Evolutionary conservation across 2,113 vertebrate genomes (phyloP), one percentile per base, ranked within the genome.

Genomic region (Sinocyclocheilus anophthalmus): DNA sequence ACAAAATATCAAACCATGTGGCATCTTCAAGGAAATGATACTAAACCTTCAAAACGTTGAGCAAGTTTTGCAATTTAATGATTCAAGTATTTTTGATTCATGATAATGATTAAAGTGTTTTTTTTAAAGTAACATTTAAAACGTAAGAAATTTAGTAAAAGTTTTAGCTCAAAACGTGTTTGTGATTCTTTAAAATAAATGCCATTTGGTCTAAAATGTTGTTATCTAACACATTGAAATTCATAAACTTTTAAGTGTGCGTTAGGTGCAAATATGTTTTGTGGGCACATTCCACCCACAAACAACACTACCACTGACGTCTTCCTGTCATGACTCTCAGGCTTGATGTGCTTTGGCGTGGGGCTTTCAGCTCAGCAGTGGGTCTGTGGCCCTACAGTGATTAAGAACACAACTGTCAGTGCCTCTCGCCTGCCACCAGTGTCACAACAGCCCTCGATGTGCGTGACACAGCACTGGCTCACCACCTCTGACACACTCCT

Each of bases 321-420:
- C n/a, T 30, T 67, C n/a, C 79, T 48, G 61, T 20, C 30, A 2
- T 16, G 79, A 67, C 39, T 81, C 37, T 39, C 12, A 9, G 59
- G 13, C 37, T 81, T 26, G 77, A 65, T 65, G 39, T 42, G 53
- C 24, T 37, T n/a, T 79, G 76, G 30, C 53, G 11, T 30, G 18
- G 79, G 37, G 33, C 61, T 67, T 81, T 26, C 22, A 67, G 79
- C 57, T 67, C 39, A 48, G 61, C 61, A 30, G 79, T 81, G 79
- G 24, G 79, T 81, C 61, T 67, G 79, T 81, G 79, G 79, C 61
- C 79, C 39, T 67, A 16, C 77, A 67, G 59, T 87, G 81, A 87
- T 87, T 87, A 82, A 55, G 85, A 81, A 65, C 85, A 76, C 13
- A 42, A 63, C 80, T 83, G 79, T 76, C 85, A 76, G n/a, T n/a